phyloP scores from a whole-genome alignment of 2,797 vertebrate species.

The Oceanodroma leucorhoa region DNA sequence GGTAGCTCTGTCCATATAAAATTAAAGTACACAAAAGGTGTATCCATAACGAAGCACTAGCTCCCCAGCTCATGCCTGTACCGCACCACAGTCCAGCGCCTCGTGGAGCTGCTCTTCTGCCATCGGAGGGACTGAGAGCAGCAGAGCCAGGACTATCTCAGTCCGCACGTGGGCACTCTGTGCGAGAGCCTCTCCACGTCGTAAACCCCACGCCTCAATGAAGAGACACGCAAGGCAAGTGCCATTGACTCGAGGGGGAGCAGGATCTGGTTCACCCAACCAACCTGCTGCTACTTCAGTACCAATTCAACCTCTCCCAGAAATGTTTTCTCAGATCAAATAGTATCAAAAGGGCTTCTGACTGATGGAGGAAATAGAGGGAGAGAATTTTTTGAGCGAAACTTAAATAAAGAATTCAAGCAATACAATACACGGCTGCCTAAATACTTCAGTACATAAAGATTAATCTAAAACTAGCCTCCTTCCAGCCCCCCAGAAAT shows the following conservation, averaged over 20 bases:
- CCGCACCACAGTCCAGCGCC: fast-evolving
- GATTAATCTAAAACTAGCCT: not conserved
- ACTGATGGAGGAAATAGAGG: not conserved
- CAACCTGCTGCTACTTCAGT: not conserved
- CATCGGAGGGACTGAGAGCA: fast-evolving
- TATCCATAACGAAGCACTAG: fast-evolving
- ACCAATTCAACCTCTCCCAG: not conserved
- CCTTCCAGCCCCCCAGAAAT: not conserved
- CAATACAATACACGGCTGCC: not conserved
- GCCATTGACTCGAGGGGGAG: fast-evolving
- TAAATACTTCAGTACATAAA: slow-evolving; percentile 55
- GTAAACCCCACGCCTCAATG: fast-evolving
- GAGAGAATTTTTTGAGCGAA: not conserved
- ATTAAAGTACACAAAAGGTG: not conserved
- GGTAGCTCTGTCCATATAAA: not conserved
- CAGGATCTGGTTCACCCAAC: not conserved
- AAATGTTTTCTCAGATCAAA: not conserved
- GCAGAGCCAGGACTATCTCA: no score
- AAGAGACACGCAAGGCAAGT: fast-evolving
- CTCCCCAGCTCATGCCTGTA: not conserved
- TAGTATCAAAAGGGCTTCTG: not conserved
- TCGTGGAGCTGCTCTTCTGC: fast-evolving
- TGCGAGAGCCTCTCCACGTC: fast-evolving
- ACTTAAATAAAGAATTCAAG: not conserved
- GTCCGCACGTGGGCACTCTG: fast-evolving